These are phyloP conservation scores for Eilema caniola DNA, from an alignment of 2,888 invertebrate species.

Conservation along the genomic window DNA sequence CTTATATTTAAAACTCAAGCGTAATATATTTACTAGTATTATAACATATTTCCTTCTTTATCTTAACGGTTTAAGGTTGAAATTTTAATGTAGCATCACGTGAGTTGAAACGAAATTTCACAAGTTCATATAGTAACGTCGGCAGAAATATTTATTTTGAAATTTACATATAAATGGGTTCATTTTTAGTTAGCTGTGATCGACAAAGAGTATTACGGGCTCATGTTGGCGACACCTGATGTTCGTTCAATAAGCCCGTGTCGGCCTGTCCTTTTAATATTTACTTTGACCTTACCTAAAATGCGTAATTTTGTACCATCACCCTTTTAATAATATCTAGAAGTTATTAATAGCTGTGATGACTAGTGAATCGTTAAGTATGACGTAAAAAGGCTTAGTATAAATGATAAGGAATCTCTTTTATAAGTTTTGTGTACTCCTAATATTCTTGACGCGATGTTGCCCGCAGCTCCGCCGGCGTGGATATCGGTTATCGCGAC, in stretches of 20 bases:
- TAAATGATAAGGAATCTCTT: too few species aligned
- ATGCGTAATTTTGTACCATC: neutral
- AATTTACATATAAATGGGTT: conserved; percentile 46
- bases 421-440: too few species aligned
- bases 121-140: conserved; percentile 20
- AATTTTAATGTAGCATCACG: neutral
- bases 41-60: conserved; percentile 1
- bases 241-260: conserved; percentile 59
- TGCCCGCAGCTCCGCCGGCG: too few species aligned
- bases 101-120: conserved; percentile 12
- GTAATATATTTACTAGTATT: neutral
- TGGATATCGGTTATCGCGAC: too few species aligned
- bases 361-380: too few species aligned
- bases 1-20: conserved; percentile 17
- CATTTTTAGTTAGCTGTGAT: conserved; percentile 48
- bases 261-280: conserved; percentile 46
- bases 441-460: too few species aligned
- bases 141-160: conserved; percentile 25
- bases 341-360: neutral
- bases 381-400: too few species aligned
- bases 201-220: conserved; percentile 58
- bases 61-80: neutral
- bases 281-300: conserved; percentile 5
- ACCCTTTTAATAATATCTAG: neutral
- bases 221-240: conserved; percentile 63